phyloP scores from a whole-genome alignment of 2,113 vertebrate genomes.

The Epinephelus lanceolatus region DNA sequence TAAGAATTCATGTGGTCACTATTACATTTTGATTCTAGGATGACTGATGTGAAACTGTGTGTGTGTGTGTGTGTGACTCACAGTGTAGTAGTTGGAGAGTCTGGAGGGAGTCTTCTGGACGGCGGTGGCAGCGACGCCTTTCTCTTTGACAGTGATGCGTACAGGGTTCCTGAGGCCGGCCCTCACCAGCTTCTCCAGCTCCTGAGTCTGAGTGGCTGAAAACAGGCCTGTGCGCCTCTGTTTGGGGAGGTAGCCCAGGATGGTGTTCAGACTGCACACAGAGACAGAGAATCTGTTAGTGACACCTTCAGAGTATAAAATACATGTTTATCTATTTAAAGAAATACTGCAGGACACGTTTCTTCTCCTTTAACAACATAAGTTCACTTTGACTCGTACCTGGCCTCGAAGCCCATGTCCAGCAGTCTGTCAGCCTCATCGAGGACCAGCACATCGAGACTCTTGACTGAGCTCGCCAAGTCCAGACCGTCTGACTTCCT shows the following conservation, averaged over 20 bases:
- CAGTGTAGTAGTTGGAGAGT: constrained; percentile 94
- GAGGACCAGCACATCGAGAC: constrained; percentile 93
- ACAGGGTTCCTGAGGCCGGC: constrained; percentile 96
- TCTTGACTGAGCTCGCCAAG: constrained; percentile 87
- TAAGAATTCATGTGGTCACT: neutral
- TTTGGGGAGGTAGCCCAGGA: constrained; percentile 92
- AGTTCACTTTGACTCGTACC: constrained; percentile 76
- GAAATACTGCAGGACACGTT: neutral
- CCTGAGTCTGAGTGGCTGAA: constrained; percentile 97
- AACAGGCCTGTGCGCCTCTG: constrained; percentile 96
- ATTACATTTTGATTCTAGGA: accelerated
- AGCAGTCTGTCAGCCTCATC: constrained; percentile 96
- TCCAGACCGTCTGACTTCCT: constrained; percentile 93
- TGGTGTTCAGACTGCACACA: constrained; percentile 90
- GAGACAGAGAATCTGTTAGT: neutral
- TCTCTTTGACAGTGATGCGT: constrained; percentile 95
- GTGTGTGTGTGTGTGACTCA: constrained; percentile 66
- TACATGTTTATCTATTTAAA: no score
- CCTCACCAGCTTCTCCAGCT: constrained; percentile 95
- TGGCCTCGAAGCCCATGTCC: constrained; percentile 97
- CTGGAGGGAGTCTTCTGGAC: constrained; percentile 92
- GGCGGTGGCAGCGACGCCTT: constrained; percentile 87
- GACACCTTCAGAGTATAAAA: no score
- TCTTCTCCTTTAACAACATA: neutral
- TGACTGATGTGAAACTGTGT: neutral